Evolutionary conservation across 2,113 vertebrate species (phyloP).

Genomic region (Hemiprocne comata): DNA sequence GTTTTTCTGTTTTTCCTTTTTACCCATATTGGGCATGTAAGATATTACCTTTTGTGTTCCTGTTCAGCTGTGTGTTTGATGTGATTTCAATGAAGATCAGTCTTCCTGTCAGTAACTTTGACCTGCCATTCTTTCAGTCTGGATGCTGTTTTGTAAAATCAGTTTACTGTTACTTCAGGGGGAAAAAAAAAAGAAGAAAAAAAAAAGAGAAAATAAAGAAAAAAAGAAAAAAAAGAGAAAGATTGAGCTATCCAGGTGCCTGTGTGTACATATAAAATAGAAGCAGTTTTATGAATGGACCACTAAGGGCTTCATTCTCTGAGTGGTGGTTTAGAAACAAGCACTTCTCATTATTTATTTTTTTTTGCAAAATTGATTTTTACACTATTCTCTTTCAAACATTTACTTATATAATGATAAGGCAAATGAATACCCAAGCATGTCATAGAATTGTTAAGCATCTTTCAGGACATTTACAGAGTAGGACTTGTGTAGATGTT

Average conservation of each 20-base stretch:
- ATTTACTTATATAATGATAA: not conserved
- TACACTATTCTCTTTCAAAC: not conserved
- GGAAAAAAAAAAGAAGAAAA: not conserved
- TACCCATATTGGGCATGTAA: not conserved
- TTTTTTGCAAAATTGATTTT: not conserved
- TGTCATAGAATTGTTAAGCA: not conserved
- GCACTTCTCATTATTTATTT: rapidly evolving
- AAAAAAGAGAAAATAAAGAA: not conserved
- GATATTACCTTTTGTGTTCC: not conserved
- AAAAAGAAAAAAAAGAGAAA: not conserved
- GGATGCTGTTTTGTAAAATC: not conserved
- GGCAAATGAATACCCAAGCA: not conserved
- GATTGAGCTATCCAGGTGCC: not conserved
- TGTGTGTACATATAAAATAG: not conserved
- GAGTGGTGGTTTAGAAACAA: not conserved
- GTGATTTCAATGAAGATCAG: not conserved
- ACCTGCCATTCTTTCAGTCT: not conserved
- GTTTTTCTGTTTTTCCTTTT: not conserved
- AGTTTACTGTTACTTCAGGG: not conserved
- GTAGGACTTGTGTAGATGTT: not conserved
- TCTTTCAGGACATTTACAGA: not conserved
- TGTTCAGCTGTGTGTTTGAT: not conserved
- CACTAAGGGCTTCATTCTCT: not conserved
- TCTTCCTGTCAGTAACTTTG: not conserved
- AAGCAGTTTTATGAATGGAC: not conserved